Base-by-base conservation (phyloP, 2,888 invertebrate genomes). In the Eupithecia exiguata region DNA sequence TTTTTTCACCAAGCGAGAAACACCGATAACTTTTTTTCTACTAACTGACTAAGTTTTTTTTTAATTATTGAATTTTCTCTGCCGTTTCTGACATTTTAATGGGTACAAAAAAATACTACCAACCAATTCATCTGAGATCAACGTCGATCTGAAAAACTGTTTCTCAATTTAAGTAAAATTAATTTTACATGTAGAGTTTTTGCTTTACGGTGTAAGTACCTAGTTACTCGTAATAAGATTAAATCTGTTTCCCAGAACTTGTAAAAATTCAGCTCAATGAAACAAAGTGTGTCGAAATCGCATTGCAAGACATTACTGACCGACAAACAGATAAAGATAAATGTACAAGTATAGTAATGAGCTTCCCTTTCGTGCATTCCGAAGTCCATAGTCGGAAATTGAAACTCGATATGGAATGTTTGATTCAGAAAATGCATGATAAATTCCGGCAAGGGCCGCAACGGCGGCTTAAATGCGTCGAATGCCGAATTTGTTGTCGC, bases 351-450 rank as follows among this genome's bases (percentile, higher is more conserved):
- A 72, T 58, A 40, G 49, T 58, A 49, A 25, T 65, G 71, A 68
- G 68, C 49, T 66, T 66, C 65, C 53, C 69, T 70, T 69, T 68
- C 49, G 69, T 58, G 67, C 71, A 72, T 75, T 72, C 71, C 75
- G 49, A 43, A 53, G 40, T 21, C 70, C 63, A 30, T 67, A 62
- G 70, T 53, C 61, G 46, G 68, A 70, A 70, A 63, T 71, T 43
- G 71, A 68, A 75, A 75, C 72, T 66, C 67, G 75, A 75, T 75
- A 75, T 62, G 61, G 74, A 69, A 72, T 75, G 71, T 71, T 74
- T 74, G 66, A 75, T 69, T 71, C 69, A 66, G 66, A 71, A 74
- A 74, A 67, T 40, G 62, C 68, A 68, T 58, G 53, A 53, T 69
- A 72, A 74, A 74, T 70, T 68, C 67, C 70, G 21, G 16, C n/a